Conservation (phyloP, 2,888 invertebrate genomes). For the Darwinula stevensoni region DNA sequence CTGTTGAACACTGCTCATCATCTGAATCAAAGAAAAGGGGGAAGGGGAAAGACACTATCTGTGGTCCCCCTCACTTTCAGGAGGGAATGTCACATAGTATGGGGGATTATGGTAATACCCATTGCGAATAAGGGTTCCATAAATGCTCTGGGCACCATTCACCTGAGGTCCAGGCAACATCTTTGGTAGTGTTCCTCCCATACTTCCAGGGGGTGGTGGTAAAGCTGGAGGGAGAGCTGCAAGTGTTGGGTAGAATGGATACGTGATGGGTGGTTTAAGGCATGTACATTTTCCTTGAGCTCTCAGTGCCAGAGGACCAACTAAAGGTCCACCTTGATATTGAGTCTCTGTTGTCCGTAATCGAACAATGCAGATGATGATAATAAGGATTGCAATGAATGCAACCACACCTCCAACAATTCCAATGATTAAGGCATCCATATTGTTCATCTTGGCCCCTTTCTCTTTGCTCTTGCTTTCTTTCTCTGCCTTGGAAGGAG, state of each 20-base stretch:
- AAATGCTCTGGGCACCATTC: constrained; percentile 24
- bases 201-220: constrained; percentile 11
- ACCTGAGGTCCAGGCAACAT: constrained; percentile 15
- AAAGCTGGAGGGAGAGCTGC: constrained; percentile 15
- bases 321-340: constrained; percentile 34
- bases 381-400: constrained; percentile 57
- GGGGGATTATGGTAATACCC: constrained; percentile 21
- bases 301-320: constrained; percentile 15
- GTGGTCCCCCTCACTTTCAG: constrained; percentile 15
- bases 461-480: constrained; percentile 6
- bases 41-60: no score
- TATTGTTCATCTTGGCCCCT: constrained; percentile 30
- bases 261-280: constrained; percentile 15
- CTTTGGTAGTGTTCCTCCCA: constrained; percentile 21
- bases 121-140: constrained; percentile 30
- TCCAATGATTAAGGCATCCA: constrained; percentile 77
- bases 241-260: constrained; percentile 12
- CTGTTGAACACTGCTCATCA: no score
- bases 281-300: constrained; percentile 22
- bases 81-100: constrained; percentile 16
- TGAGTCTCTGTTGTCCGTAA: constrained; percentile 32
- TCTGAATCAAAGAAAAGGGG: no score
- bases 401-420: constrained; percentile 76
- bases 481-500: constrained; percentile 6
- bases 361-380: constrained; percentile 55